Evolutionary conservation across 2,888 invertebrate genomes (phyloP), one percentile per base, ranked within the genome.

Genomic region (Sarcophaga variegata): DNA sequence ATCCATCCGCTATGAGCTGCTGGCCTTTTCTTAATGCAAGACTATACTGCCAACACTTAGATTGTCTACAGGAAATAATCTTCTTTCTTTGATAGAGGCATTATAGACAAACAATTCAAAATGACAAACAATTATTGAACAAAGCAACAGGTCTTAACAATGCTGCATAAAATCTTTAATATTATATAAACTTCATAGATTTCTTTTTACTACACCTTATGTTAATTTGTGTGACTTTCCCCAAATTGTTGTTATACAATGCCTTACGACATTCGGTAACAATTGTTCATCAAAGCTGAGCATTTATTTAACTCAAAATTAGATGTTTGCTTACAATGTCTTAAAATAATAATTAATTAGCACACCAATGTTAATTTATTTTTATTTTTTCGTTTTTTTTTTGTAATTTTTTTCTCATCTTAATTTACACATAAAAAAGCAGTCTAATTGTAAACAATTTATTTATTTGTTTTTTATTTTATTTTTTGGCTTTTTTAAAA

Each of bases 401-500:
- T 10, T 64, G 4, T 14, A 54, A 54, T 54, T 54, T 17, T 20
- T 14, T 63, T n/a, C 6, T 22, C 64, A 54, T 82, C 60, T 76
- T 84, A 79, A 62, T 81, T 79, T 84, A 82, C 81, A 84, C 84
- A 87, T 81, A 76, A 87, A 87, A 87, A 87, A 81, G 86, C 86
- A 86, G 86, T 86, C 86, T 86, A 86, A 86, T 83, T 86, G 86
- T 77, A 83, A 86, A 86, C 69, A 83, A 83, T 72, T 78, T 37
- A 69, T 83, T 78, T 62, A 80, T 67, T 78, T 25, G 64, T 83
- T 78, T 62, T 66, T 17, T 63, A 79, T 75, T 27, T 78, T 63
- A 8, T 79, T 54, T 80, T 86, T 86, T 81, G 67, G 77, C 83
- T 63, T 77, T 83, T 69, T 79, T 67, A 70, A 79, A 79, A 70